Percentiles rank a stretch among this genome's conserved stretches.
Conservation (phyloP, 1,140 invertebrate species). For the Caenorhabditis tropicalis region DNA sequence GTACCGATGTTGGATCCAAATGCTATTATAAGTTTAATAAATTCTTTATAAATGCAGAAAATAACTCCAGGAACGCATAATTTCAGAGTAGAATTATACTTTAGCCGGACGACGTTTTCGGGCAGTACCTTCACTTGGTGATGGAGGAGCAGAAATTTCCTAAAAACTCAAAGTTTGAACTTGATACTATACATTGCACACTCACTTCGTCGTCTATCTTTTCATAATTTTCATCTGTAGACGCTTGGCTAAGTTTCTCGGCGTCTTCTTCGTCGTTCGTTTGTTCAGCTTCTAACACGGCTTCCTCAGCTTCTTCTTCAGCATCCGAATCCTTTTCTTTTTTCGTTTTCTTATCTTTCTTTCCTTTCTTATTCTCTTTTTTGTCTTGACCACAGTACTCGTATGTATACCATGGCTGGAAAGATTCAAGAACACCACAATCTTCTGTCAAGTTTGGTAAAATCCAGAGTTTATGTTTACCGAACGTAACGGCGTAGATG, state of each 20-base stretch:
- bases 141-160: constrained; percentile 14
- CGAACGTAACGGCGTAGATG: constrained; percentile 87
- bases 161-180: background rate
- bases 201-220: constrained; percentile 8
- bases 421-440: constrained; percentile 97
- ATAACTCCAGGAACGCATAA: background rate
- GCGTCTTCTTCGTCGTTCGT: background rate
- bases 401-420: constrained; percentile 89
- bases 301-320: constrained; percentile 44
- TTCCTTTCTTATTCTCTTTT: constrained; percentile 62
- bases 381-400: constrained; percentile 61
- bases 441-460: constrained; percentile 95
- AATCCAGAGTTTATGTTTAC: constrained; percentile 92
- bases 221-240: constrained; percentile 19
- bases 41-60: constrained; percentile 33
- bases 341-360: constrained; percentile 57
- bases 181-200: background rate
- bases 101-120: constrained; percentile 3
- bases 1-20: background rate
- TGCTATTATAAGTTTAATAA: background rate
- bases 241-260: background rate
- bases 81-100: background rate
- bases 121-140: background rate
- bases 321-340: constrained; percentile 52
- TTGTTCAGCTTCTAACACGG: background rate